Percentiles rank a stretch among this genome's conserved stretches.
These are phyloP conservation scores for Ptychodera flava DNA, from an alignment of 35 echinoderm and acorn worm species.

Conservation along the genomic window DNA sequence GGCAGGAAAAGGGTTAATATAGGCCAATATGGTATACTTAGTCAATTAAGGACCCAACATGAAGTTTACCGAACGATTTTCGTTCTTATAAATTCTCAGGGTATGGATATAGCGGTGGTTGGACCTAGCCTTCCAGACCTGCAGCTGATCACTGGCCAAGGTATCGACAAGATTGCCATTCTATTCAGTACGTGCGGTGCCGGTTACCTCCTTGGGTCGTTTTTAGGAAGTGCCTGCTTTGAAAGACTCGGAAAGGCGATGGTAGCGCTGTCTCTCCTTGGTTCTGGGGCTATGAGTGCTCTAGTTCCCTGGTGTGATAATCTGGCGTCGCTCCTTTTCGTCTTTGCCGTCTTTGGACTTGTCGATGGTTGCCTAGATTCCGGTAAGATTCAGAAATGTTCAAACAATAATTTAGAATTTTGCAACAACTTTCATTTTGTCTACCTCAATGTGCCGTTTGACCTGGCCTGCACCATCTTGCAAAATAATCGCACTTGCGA, in stretches of 20 bases:
- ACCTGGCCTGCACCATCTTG: too few species aligned
- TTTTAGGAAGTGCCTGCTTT: not conserved
- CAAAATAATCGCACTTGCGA: too few species aligned
- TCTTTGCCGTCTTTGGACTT: not conserved
- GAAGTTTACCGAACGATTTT: too few species aligned
- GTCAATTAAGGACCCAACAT: too few species aligned
- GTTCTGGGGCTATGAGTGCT: not conserved
- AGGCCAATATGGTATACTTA: too few species aligned
- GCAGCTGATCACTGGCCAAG: not conserved
- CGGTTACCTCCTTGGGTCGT: not conserved
- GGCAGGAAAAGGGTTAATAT: too few species aligned
- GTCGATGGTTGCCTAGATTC: not conserved
- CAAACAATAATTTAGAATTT: too few species aligned
- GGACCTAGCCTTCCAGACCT: not conserved
- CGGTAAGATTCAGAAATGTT: too few species aligned
- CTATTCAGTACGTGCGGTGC: not conserved
- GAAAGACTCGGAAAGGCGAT: not conserved
- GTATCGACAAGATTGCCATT: not conserved
- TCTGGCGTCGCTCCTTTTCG: not conserved
- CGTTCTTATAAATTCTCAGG: too few species aligned
- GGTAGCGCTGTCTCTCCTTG: not conserved
- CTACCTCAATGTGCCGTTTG: too few species aligned
- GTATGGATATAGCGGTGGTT: not conserved
- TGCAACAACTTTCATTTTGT: too few species aligned
- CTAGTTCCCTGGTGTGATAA: not conserved